Percentiles rank a stretch among this genome's conserved stretches.
phyloP scores from a whole-genome alignment of 2,113 vertebrate genomes.

The Melanerpes formicivorus region DNA sequence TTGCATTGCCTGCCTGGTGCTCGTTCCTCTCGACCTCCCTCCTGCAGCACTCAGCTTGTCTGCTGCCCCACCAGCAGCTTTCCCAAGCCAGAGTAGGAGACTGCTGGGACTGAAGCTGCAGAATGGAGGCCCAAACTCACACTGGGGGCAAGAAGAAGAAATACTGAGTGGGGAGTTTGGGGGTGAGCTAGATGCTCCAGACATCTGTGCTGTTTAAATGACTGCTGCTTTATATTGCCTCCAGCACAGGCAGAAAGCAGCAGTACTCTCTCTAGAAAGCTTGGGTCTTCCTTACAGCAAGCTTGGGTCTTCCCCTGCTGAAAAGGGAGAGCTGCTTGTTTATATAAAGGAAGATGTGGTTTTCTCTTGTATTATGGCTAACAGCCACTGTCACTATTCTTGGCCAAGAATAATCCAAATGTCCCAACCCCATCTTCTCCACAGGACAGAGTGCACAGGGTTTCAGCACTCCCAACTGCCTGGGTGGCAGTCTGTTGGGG shows the following conservation, averaged over 20 bases:
- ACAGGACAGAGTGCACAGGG: background rate
- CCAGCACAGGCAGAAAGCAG: background rate
- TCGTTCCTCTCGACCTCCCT: background rate
- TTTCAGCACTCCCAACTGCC: background rate
- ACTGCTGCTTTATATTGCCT: background rate
- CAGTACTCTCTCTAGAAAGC: background rate
- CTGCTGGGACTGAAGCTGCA: background rate
- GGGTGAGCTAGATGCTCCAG: background rate
- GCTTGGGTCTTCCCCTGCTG: background rate
- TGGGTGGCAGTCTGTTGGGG: background rate
- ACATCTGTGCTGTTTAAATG: background rate
- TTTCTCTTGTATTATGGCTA: background rate
- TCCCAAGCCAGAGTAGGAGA: rapidly evolving
- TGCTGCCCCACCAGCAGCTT: rapidly evolving
- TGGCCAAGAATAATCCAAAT: background rate
- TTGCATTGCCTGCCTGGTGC: background rate
- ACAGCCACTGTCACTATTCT: background rate
- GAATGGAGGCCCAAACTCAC: background rate
- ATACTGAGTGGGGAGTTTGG: background rate
- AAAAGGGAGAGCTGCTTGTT: background rate
- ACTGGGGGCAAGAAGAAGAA: background rate
- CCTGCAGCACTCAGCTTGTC: rapidly evolving
- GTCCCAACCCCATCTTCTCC: background rate
- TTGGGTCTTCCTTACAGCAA: background rate
- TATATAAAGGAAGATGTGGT: background rate